Evolutionary conservation across 2,888 invertebrate species (phyloP).

Genomic region (Drosophila koepferae): DNA sequence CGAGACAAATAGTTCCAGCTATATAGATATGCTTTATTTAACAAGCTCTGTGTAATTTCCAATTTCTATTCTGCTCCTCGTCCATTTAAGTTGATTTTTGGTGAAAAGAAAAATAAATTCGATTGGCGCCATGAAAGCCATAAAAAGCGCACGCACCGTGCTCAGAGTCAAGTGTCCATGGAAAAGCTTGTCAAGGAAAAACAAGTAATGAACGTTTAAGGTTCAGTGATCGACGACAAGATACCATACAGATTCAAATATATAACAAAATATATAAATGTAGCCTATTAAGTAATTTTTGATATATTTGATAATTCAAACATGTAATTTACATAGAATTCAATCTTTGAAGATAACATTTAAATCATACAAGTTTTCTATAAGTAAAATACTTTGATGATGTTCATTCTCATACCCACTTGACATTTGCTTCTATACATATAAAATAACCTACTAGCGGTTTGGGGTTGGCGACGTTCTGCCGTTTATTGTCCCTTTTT

Average conservation of each 20-base stretch:
- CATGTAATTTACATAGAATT: not conserved
- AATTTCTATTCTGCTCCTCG: slow-evolving; percentile 41
- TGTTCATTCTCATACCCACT: slow-evolving; percentile 10
- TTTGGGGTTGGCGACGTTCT: slow-evolving; percentile 58
- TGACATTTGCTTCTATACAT: not conserved
- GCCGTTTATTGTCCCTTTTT: slow-evolving; percentile 37
- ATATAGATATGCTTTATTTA: not conserved
- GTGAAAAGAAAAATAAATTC: slow-evolving; percentile 33
- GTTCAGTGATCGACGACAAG: not conserved
- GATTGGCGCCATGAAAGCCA: slow-evolving; percentile 71
- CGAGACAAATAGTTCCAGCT: slow-evolving; percentile 21
- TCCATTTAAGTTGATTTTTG: slow-evolving; percentile 39
- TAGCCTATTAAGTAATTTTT: not conserved
- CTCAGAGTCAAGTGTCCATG: slow-evolving; percentile 31
- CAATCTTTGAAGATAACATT: not conserved
- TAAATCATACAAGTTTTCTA: not conserved
- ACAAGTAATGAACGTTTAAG: slow-evolving; percentile 5
- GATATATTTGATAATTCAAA: not conserved
- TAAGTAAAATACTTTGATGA: not conserved
- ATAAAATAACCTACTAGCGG: slow-evolving; percentile 19
- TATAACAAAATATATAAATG: not conserved
- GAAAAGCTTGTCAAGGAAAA: slow-evolving; percentile 38
- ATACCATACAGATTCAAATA: slow-evolving; percentile 9
- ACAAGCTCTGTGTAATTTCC: slow-evolving; percentile 8
- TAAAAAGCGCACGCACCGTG: slow-evolving; percentile 62